Evolutionary conservation across 2,797 vertebrate genomes (phyloP).

Genomic region (Parauchenoglanis ngamensis): DNA sequence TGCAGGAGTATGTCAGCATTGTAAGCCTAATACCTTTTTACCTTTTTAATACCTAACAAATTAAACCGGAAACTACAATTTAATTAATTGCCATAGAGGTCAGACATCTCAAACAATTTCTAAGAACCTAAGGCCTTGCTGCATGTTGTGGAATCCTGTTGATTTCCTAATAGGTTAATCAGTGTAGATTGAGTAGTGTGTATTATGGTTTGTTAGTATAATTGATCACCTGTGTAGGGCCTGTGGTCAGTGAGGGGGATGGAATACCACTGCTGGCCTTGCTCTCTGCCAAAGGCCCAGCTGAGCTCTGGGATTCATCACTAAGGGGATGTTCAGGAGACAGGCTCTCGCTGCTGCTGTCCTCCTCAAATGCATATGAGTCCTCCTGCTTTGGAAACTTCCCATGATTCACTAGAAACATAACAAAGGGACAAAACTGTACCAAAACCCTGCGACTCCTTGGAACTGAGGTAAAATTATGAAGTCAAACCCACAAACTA

Average conservation of each 20-base stretch:
- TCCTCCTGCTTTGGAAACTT: slow-evolving; percentile 86
- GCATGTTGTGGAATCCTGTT: neutral
- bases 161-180: neutral
- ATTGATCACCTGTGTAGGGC: slow-evolving; percentile 76
- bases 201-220: neutral
- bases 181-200: neutral
- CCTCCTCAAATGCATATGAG: slow-evolving; percentile 92
- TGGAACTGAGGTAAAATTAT: slow-evolving; percentile 25
- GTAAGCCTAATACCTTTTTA: slow-evolving; percentile 63
- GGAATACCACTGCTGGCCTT: slow-evolving; percentile 70
- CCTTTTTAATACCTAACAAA: slow-evolving; percentile 52
- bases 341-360: slow-evolving; percentile 92
- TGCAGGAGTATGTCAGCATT: neutral
- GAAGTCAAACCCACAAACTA: slow-evolving; percentile 18
- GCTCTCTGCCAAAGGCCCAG: slow-evolving; percentile 72
- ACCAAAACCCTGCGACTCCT: slow-evolving; percentile 26
- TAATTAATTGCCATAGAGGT: slow-evolving; percentile 54
- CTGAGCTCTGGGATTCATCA: slow-evolving; percentile 83
- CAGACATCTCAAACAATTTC: slow-evolving; percentile 47
- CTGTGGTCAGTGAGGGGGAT: slow-evolving; percentile 67
- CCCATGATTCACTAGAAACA: slow-evolving; percentile 79
- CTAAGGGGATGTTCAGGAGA: slow-evolving; percentile 87
- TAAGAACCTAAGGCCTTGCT: neutral
- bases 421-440: slow-evolving; percentile 34
- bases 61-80: slow-evolving; percentile 57